These are phyloP conservation scores for Vireo griseus DNA, from an alignment of 2,797 vertebrate species.

Conservation along the genomic window DNA sequence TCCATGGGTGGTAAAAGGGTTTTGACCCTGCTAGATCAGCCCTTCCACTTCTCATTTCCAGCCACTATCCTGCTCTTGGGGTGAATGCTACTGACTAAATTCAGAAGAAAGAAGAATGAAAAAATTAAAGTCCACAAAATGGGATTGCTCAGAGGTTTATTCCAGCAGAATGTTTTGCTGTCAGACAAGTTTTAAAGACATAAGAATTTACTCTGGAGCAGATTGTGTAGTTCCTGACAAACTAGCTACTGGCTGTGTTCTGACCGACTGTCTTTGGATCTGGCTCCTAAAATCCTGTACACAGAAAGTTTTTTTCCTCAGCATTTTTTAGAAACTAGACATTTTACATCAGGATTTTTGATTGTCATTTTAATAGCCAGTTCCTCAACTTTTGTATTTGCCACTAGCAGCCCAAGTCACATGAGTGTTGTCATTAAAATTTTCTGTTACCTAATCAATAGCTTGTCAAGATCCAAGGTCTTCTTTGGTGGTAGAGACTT, in stretches of 20 bases:
- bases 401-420: background rate
- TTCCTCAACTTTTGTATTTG: background rate
- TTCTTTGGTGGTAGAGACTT: background rate
- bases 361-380: background rate
- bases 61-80: background rate
- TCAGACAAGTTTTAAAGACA: background rate
- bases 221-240: background rate
- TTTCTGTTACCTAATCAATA: background rate
- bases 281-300: background rate
- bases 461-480: background rate
- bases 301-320: background rate
- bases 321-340: background rate
- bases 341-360: background rate
- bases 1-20: background rate
- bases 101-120: background rate
- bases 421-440: background rate
- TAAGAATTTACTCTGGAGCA: background rate
- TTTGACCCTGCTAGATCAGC: background rate
- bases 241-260: background rate
- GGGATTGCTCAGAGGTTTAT: background rate
- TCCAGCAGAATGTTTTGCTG: background rate
- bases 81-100: background rate
- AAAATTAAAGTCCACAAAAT: background rate
- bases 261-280: background rate
- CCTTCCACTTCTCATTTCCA: background rate